Conservation (phyloP, 2,113 vertebrate genomes). For the Excalfactoria chinensis region DNA sequence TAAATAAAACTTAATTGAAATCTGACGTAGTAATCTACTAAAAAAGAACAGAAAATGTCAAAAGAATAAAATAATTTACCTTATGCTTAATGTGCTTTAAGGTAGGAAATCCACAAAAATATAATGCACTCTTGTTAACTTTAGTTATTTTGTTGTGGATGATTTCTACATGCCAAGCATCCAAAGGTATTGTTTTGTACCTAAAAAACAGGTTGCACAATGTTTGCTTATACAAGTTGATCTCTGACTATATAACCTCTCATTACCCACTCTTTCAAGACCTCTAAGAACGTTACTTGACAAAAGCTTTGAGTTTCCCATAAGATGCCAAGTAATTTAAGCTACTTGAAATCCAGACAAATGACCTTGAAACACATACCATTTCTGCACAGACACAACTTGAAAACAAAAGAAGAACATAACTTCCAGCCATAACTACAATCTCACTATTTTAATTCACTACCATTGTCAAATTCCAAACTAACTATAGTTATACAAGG, state of each 20-base stretch:
- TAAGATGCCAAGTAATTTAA: background rate
- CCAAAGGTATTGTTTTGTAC: slow-evolving; percentile 85
- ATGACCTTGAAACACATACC: background rate
- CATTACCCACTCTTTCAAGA: background rate
- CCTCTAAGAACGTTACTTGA: background rate
- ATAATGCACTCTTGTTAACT: slow-evolving; percentile 86
- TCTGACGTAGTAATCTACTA: background rate
- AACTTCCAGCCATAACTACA: background rate
- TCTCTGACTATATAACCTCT: background rate
- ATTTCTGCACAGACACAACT: background rate
- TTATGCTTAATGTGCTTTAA: slow-evolving; percentile 95
- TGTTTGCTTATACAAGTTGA: background rate
- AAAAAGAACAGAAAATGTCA: background rate
- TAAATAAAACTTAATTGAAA: slow-evolving; percentile 20
- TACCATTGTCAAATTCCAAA: background rate
- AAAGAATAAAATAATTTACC: slow-evolving; percentile 75
- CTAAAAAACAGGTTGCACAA: slow-evolving; percentile 76
- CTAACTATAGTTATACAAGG: background rate
- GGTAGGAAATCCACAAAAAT: slow-evolving; percentile 98
- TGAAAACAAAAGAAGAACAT: background rate
- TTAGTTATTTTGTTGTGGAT: slow-evolving; percentile 81
- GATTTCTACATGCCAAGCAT: slow-evolving; percentile 89
- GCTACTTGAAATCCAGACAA: background rate
- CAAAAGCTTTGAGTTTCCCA: background rate
- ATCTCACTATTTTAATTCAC: background rate